These are phyloP conservation scores for Grammomys dolichurus DNA, from an alignment of 2,113 vertebrate species.

Conservation along the genomic window DNA sequence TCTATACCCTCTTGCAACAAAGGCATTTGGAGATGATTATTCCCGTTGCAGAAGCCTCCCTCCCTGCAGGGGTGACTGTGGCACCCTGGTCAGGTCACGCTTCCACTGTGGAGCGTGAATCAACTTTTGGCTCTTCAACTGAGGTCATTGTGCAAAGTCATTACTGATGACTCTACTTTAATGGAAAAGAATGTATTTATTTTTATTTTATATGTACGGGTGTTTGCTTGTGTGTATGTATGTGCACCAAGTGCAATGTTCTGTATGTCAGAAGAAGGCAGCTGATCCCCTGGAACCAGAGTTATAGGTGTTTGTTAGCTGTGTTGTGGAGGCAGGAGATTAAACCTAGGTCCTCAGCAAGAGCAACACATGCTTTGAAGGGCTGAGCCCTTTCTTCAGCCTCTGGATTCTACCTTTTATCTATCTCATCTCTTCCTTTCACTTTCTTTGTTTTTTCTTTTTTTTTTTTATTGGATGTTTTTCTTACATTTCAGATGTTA, in stretches of 20 bases:
- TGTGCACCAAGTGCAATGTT: neutral
- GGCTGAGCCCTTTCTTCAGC: neutral
- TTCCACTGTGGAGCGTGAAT: neutral
- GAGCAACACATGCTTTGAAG: neutral
- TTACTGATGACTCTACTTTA: neutral
- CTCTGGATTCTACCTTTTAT: neutral
- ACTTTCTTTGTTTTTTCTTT: neutral
- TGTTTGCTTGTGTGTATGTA: neutral
- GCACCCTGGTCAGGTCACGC: no score
- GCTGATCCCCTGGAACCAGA: neutral
- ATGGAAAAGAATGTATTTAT: neutral
- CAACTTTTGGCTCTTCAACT: neutral
- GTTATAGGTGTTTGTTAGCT: neutral
- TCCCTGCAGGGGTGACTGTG: neutral
- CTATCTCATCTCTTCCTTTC: neutral
- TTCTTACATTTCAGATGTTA: no score
- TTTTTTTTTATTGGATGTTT: neutral
- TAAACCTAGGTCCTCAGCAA: neutral
- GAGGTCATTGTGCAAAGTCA: neutral
- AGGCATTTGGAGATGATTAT: neutral
- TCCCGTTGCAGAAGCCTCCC: neutral
- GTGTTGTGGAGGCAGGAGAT: neutral
- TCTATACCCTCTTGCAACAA: neutral
- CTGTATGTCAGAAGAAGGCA: neutral
- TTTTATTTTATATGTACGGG: neutral